phyloP scores from a whole-genome alignment of 2,888 invertebrate species.

The Exocentrus adspersus region DNA sequence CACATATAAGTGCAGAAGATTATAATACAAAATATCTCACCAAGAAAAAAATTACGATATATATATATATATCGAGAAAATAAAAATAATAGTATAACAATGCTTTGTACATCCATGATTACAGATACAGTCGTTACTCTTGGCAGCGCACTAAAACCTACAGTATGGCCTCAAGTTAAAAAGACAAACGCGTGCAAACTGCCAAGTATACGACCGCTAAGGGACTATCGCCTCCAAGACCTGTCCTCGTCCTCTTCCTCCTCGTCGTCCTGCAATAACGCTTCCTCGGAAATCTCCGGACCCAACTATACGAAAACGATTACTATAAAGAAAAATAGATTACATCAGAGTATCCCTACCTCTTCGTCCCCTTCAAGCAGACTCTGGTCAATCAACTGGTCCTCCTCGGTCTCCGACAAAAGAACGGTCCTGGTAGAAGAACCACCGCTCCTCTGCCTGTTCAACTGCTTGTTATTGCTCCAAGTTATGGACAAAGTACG shows the following conservation, averaged over 20 bases:
- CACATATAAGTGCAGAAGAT: constrained; percentile 20
- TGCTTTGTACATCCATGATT: constrained; percentile 38
- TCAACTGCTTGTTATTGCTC: constrained; percentile 56
- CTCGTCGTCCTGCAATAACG: constrained; percentile 82
- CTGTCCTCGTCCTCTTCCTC: constrained; percentile 90
- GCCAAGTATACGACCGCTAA: constrained; percentile 20
- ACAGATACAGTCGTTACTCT: constrained; percentile 25
- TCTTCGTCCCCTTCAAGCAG: constrained; percentile 62
- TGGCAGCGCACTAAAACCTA: constrained; percentile 18
- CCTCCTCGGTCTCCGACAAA: constrained; percentile 62
- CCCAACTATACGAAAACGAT: constrained; percentile 48
- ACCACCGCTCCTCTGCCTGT: constrained; percentile 54
- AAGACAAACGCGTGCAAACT: constrained; percentile 25
- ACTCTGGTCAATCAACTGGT: constrained; percentile 61
- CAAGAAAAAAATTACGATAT: constrained; percentile 1
- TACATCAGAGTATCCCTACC: constrained; percentile 50
- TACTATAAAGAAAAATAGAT: not conserved
- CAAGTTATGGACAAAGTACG: constrained; percentile 63
- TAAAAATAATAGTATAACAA: constrained; percentile 34
- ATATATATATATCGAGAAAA: constrained; percentile 6
- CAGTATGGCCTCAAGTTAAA: constrained; percentile 9
- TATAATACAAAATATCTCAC: constrained; percentile 25
- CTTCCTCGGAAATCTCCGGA: constrained; percentile 69
- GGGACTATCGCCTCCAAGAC: constrained; percentile 87
- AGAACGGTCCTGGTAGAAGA: constrained; percentile 54